Percentiles rank a stretch among this genome's conserved stretches.
phyloP scores from a whole-genome alignment of 1,140 invertebrate genomes.

The Orussus abietinus region DNA sequence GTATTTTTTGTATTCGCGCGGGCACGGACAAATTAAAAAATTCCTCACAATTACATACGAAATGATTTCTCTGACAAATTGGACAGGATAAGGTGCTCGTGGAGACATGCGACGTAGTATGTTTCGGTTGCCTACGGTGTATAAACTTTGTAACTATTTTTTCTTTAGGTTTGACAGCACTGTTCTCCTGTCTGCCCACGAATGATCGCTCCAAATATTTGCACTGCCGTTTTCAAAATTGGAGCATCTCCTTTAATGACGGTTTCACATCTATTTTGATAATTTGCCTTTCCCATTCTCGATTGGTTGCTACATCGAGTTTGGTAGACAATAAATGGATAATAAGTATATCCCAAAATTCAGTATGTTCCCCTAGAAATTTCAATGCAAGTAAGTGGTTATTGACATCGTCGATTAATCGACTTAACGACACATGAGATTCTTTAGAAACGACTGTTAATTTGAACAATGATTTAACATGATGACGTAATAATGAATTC shows the following conservation, averaged over 20 bases:
- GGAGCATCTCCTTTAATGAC: background rate
- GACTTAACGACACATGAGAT: background rate
- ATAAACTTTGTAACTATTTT: background rate
- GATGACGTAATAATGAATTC: slow-evolving; percentile 9
- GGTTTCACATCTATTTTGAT: background rate
- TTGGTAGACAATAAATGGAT: background rate
- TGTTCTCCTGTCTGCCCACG: no score
- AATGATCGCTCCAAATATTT: background rate
- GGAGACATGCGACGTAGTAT: background rate
- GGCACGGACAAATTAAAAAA: background rate
- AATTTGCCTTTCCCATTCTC: background rate
- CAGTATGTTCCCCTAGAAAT: background rate
- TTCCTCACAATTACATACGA: background rate
- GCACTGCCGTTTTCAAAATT: background rate
- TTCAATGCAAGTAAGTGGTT: background rate
- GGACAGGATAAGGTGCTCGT: background rate
- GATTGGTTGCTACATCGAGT: background rate
- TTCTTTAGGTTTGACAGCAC: no score
- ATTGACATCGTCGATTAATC: background rate
- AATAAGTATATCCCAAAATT: background rate
- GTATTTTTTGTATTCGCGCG: background rate
- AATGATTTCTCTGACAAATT: background rate
- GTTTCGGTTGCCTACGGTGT: background rate
- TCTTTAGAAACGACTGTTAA: background rate
- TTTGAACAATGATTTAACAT: background rate